These are phyloP conservation scores for Montipora sp. DNA, from an alignment of 64 coral and sea anemone species.

Conservation along the genomic window DNA sequence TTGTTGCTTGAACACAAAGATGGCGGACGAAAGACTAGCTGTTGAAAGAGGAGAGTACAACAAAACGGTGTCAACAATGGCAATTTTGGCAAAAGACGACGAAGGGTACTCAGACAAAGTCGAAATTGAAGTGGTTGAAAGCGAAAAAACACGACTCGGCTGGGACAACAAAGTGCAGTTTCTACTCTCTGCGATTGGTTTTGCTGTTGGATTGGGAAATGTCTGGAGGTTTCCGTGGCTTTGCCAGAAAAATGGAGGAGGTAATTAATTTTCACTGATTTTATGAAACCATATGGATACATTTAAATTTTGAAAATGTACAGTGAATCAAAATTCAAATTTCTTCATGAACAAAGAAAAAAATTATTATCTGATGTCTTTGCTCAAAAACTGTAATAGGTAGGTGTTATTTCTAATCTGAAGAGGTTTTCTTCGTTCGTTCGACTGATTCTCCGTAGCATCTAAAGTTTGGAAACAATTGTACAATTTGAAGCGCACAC, in stretches of 20 bases:
- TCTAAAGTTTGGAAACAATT: not conserved
- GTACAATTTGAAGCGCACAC: not conserved
- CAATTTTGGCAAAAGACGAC: not conserved
- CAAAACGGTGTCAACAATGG: constrained; percentile 28
- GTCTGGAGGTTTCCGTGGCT: constrained; percentile 76
- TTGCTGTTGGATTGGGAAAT: constrained; percentile 69
- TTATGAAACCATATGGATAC: not conserved
- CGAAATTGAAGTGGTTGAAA: not conserved
- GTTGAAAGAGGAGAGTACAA: not conserved
- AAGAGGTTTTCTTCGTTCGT: not conserved
- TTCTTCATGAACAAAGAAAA: not conserved
- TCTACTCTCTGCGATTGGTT: constrained; percentile 50
- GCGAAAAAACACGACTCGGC: constrained; percentile 30
- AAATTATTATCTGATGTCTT: not conserved
- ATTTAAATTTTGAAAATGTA: not conserved
- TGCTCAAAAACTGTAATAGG: not conserved
- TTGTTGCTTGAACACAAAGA: not conserved
- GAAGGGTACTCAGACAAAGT: not conserved
- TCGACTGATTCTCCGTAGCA: not conserved
- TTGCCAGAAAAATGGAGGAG: constrained; percentile 74
- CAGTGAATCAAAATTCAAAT: not conserved
- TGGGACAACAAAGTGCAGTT: constrained; percentile 71
- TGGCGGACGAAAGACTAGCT: not conserved
- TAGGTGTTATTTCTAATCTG: not conserved
- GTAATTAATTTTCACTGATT: not conserved